phyloP scores from a whole-genome alignment of 2,113 vertebrate genomes.

The Nesoenas mayeri region DNA sequence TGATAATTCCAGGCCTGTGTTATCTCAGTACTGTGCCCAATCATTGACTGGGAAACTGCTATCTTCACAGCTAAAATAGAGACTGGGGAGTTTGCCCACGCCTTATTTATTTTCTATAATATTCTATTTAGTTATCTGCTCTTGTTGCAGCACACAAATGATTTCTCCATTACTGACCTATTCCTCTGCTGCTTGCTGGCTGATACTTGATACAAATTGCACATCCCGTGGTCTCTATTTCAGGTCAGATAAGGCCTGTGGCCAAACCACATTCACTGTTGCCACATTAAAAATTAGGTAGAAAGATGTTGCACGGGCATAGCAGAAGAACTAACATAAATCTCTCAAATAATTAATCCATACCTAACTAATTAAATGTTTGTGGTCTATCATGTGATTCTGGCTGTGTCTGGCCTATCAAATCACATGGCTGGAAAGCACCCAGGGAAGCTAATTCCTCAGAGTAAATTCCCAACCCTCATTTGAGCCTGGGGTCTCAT shows the following conservation, averaged over 20 bases:
- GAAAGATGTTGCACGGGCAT: background rate
- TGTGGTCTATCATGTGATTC: background rate
- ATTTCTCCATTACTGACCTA: background rate
- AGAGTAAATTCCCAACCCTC: background rate
- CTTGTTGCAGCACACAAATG: background rate
- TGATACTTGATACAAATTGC: accelerated
- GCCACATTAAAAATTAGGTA: background rate
- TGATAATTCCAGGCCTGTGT: background rate
- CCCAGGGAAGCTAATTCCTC: background rate
- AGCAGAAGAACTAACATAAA: background rate
- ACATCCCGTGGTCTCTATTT: background rate
- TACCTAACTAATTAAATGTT: background rate
- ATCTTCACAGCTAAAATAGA: background rate
- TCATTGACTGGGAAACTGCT: background rate
- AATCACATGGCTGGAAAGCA: background rate
- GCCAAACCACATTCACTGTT: background rate
- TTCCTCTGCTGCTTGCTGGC: background rate
- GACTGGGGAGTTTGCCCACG: background rate
- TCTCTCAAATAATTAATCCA: background rate
- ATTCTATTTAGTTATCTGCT: background rate
- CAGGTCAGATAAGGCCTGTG: background rate
- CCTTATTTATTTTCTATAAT: background rate
- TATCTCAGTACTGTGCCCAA: background rate
- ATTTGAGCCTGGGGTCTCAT: background rate
- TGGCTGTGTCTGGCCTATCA: background rate